Conservation (phyloP, 2,113 vertebrate genomes). For the Epinephelus fuscoguttatus region DNA sequence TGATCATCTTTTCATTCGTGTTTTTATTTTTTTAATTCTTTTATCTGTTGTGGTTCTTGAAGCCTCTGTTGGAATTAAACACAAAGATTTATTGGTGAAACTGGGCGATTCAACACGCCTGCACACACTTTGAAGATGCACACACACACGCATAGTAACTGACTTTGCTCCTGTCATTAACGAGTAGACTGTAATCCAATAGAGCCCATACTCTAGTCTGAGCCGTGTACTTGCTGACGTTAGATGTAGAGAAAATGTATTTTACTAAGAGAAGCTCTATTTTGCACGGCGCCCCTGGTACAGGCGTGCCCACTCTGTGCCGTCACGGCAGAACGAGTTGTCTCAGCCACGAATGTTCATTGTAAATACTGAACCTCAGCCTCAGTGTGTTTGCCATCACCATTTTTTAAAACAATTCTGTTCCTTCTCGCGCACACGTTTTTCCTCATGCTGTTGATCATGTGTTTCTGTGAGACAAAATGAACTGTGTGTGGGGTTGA, state of each 20-base stretch:
- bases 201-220: constrained; percentile 62
- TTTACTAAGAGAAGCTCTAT: constrained; percentile 82
- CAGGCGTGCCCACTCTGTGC: constrained; percentile 40
- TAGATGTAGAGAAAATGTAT: constrained; percentile 78
- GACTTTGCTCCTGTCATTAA: constrained; percentile 40
- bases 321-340: constrained; percentile 35
- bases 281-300: constrained; percentile 73
- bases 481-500: constrained; percentile 31
- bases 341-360: constrained; percentile 49
- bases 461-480: constrained; percentile 29
- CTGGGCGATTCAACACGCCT: neutral
- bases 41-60: constrained; percentile 43
- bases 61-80: constrained; percentile 35
- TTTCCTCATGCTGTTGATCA: constrained; percentile 31
- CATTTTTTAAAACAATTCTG: neutral
- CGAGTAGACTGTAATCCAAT: constrained; percentile 46
- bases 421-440: constrained; percentile 11
- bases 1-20: constrained; percentile 85
- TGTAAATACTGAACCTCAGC: constrained; percentile 58
- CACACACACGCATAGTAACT: constrained; percentile 1
- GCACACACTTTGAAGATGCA: constrained; percentile 13
- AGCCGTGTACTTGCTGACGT: constrained; percentile 74
- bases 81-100: constrained; percentile 27
- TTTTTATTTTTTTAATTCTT: constrained; percentile 44
- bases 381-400: constrained; percentile 36